Percentiles rank a stretch among this genome's conserved stretches.
Conservation (phyloP, 2,888 invertebrate species). For the Tanaodytes sp. region DNA sequence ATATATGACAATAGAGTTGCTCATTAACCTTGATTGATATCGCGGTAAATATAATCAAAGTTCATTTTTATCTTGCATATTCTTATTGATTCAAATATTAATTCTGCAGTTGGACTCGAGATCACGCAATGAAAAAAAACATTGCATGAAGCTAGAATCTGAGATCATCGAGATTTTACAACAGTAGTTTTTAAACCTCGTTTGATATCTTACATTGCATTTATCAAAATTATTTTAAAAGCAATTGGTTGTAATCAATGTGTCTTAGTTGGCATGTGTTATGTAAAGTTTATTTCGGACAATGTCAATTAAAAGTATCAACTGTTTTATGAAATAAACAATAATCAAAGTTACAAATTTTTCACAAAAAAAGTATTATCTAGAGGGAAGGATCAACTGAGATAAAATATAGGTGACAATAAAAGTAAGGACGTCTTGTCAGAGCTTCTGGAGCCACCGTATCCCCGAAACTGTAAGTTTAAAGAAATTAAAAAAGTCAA, state of each 20-base stretch:
- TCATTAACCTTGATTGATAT: constrained; percentile 27
- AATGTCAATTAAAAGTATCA: constrained; percentile 36
- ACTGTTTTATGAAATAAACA: constrained; percentile 30
- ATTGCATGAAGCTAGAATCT: too few species aligned
- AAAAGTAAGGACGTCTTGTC: constrained; percentile 68
- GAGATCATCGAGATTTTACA: too few species aligned
- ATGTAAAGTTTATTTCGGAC: constrained; percentile 18
- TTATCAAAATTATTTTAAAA: constrained; percentile 8
- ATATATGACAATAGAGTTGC: constrained; percentile 47
- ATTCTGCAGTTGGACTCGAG: too few species aligned
- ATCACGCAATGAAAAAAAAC: too few species aligned
- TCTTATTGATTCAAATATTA: too few species aligned
- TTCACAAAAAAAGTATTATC: constrained; percentile 33
- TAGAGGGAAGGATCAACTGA: constrained; percentile 44
- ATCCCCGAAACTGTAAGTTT: constrained; percentile 72
- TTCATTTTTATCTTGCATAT: constrained; percentile 2
- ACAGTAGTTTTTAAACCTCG: too few species aligned
- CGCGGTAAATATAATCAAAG: constrained; percentile 10
- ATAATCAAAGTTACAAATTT: constrained; percentile 30
- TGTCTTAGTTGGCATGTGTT: constrained; percentile 1
- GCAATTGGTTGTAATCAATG: background rate
- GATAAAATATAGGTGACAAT: constrained; percentile 57
- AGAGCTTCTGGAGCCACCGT: constrained; percentile 68
- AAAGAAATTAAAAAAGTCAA: constrained; percentile 73
- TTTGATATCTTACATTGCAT: too few species aligned